Evolutionary conservation across 2,888 invertebrate genomes (phyloP).

Genomic region (Bimastos eiseni): DNA sequence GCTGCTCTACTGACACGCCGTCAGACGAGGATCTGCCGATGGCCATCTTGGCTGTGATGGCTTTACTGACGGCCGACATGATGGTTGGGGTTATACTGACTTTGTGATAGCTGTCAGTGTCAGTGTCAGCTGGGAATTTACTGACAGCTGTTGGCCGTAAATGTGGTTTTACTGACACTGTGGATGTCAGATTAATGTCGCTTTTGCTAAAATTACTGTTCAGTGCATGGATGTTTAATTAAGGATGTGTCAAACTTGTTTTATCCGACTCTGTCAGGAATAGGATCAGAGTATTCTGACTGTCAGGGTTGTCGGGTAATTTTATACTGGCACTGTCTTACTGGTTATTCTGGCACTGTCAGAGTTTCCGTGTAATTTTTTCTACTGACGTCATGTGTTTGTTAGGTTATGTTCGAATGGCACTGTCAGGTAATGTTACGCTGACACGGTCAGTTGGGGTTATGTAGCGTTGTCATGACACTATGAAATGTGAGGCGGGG

Average conservation of each 20-base stretch:
- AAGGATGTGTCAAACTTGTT: background rate
- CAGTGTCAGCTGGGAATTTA: background rate
- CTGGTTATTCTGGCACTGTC: slow-evolving; percentile 4
- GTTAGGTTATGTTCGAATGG: background rate
- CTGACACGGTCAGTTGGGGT: no score
- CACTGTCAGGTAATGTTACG: background rate
- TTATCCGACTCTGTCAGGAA: background rate
- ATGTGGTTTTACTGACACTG: background rate
- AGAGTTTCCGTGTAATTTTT: background rate
- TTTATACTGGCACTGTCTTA: background rate
- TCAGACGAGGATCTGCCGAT: background rate
- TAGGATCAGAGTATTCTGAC: background rate
- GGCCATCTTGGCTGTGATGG: no score
- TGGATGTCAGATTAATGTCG: background rate
- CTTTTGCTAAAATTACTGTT: background rate
- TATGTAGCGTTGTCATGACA: no score
- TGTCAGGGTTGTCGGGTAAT: background rate
- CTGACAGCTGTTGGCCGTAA: background rate
- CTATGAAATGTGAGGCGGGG: background rate
- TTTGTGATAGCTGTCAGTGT: background rate
- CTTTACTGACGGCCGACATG: background rate
- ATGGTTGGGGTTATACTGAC: background rate
- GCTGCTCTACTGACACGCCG: background rate
- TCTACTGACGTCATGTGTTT: background rate
- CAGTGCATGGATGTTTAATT: background rate